These are phyloP conservation scores for Macroglossus sobrinus DNA, from an alignment of 2,113 vertebrate genomes.

Conservation along the genomic window DNA sequence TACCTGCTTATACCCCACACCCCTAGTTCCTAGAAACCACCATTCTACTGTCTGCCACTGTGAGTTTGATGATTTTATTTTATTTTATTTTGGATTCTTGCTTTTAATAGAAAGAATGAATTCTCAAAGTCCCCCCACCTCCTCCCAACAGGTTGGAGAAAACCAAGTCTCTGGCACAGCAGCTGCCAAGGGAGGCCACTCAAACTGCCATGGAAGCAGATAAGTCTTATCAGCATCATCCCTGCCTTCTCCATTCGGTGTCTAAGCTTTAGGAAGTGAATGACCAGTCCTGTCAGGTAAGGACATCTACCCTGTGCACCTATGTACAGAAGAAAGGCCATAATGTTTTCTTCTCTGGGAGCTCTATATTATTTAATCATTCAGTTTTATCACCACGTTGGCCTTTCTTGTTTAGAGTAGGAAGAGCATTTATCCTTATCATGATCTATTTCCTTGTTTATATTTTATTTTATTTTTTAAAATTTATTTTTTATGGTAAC, in stretches of 20 bases:
- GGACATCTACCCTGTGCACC: not conserved
- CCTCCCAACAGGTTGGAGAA: constrained; percentile 72
- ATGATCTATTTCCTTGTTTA: not conserved
- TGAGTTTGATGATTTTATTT: too few species aligned
- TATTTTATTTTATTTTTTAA: too few species aligned
- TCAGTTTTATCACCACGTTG: not conserved
- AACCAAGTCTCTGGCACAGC: constrained; percentile 64
- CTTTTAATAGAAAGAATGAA: not conserved
- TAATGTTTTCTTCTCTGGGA: not conserved
- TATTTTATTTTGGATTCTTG: not conserved
- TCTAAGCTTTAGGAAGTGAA: constrained; percentile 57
- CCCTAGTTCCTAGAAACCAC: not conserved
- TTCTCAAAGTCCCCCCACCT: not conserved
- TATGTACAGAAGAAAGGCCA: not conserved
- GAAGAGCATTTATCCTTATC: not conserved
- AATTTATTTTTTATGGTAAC: too few species aligned
- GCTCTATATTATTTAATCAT: not conserved
- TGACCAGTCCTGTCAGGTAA: constrained; percentile 74
- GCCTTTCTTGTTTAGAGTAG: not conserved
- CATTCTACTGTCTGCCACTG: not conserved
- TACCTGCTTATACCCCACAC: not conserved
- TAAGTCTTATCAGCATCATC: constrained; percentile 73
- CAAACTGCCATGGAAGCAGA: constrained; percentile 67
- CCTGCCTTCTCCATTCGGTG: constrained; percentile 69
- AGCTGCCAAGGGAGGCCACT: constrained; percentile 72